Base-by-base conservation (phyloP, 2,797 vertebrate genomes). In the Rallus crepitans region DNA sequence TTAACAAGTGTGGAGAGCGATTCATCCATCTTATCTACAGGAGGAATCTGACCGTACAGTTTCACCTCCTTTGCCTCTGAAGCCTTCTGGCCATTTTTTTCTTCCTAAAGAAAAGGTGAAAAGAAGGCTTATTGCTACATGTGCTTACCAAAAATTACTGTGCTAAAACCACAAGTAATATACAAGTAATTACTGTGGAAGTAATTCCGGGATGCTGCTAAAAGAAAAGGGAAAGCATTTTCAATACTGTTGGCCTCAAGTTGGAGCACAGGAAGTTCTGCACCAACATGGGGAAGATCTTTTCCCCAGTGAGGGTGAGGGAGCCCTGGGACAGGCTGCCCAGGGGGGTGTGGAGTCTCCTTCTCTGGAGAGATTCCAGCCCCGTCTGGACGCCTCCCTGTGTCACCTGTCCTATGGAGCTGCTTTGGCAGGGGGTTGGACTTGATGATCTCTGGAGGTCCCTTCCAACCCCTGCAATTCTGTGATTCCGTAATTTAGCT, bases 11-110 rank as follows among this genome's bases (percentile, higher is more conserved):
- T 98, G 27, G 98, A 99, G 33, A 99, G 98, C 61, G 99, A 98
- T 1, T 98, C 98, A 80, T 99, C 99, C 99, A 99, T 99, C 97
- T 98, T 99, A 96, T 99, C 99, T 93, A 99, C 98, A n/a, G 99
- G 98, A 81, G 99, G 99, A 73, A 99, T 78, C 97, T 99, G 99
- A 89, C 98, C 98, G 0, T 99, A 99, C 42, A 99, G 98, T 93
- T 99, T 99, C 24, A 99, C 98, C 42, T 98, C 99, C 96, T 98
- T 99, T 78, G 99, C 98, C 75, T 99, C 99, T 3, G 96, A 98
- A 1, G 97, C 98, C 94, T 99, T 99, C 97, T 99, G 98, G 40
- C 98, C 98, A 5, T 98, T 95, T 95, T 98, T 99, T 95, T 99
- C 99, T 98, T 99, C 99, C 99, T 99, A 85, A 78, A 48, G 85